These are phyloP conservation scores for Harpagoxenus sublaevis DNA, from an alignment of 2,888 invertebrate genomes.

Conservation along the genomic window DNA sequence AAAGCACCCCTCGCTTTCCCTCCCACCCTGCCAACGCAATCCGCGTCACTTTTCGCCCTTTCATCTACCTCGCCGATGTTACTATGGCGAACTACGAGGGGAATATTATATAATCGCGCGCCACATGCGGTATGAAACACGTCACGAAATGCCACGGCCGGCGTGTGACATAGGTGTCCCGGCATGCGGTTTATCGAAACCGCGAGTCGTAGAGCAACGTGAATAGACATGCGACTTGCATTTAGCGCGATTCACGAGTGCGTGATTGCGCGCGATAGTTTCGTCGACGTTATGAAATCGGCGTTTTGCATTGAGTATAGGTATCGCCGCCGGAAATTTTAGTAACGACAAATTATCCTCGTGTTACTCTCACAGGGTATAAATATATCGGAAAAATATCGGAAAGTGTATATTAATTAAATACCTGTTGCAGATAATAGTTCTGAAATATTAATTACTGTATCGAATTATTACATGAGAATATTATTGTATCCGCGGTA, in stretches of 20 bases:
- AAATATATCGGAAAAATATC: neutral
- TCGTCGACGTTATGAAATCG: neutral
- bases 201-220: conserved; percentile 77
- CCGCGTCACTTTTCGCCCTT: conserved; percentile 23
- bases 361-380: neutral
- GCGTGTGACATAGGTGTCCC: conserved; percentile 74
- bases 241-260: conserved; percentile 60
- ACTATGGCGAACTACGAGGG: conserved; percentile 31
- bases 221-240: conserved; percentile 77
- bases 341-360: neutral
- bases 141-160: conserved; percentile 71
- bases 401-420: neutral
- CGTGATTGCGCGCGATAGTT: conserved; percentile 6
- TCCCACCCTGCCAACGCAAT: neutral
- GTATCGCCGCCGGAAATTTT: neutral
- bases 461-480: neutral
- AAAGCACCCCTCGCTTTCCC: neutral
- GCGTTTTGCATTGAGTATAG: neutral
- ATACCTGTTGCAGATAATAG: neutral
- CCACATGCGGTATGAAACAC: conserved; percentile 54
- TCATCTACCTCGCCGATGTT: conserved; percentile 32
- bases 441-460: neutral
- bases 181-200: conserved; percentile 75
- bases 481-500: neutral
- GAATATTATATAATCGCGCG: conserved; percentile 62